These are phyloP conservation scores for Drosophila koepferae DNA, from an alignment of 2,888 invertebrate genomes.

Conservation along the genomic window DNA sequence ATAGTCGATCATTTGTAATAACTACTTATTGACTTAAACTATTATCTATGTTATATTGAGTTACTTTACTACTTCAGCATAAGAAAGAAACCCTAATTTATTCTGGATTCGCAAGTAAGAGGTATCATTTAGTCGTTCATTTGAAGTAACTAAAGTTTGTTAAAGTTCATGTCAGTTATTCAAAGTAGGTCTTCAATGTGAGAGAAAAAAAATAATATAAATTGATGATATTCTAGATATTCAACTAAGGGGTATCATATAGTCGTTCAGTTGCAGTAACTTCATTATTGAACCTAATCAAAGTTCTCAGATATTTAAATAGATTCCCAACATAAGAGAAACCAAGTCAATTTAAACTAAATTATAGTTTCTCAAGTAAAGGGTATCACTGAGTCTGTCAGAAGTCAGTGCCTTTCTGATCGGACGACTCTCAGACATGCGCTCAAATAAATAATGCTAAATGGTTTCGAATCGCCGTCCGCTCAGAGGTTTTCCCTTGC, in stretches of 20 bases:
- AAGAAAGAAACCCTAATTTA: background rate
- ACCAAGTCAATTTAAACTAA: too few species aligned
- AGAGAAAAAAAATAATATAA: background rate
- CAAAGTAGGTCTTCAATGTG: too few species aligned
- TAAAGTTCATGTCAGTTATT: too few species aligned
- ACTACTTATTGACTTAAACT: background rate
- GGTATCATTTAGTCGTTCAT: background rate
- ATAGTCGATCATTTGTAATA: background rate
- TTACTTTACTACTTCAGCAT: too few species aligned
- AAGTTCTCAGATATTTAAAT: too few species aligned
- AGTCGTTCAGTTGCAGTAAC: background rate
- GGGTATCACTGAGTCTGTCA: background rate
- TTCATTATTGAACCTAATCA: too few species aligned
- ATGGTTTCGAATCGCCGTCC: slow-evolving; percentile 18
- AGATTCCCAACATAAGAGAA: too few species aligned
- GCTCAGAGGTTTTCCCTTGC: slow-evolving; percentile 22
- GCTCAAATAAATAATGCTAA: slow-evolving; percentile 16
- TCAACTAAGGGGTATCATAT: background rate
- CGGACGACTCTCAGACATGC: slow-evolving; percentile 12
- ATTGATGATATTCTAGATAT: background rate
- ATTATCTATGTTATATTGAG: background rate
- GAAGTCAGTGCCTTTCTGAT: background rate
- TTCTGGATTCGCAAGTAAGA: background rate
- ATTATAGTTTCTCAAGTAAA: too few species aligned
- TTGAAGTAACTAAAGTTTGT: background rate